A percentile compares a stretch with the other conserved stretches of the same genome.
phyloP scores from a whole-genome alignment of 2,888 invertebrate genomes.

The Drosophila multiciliata region DNA sequence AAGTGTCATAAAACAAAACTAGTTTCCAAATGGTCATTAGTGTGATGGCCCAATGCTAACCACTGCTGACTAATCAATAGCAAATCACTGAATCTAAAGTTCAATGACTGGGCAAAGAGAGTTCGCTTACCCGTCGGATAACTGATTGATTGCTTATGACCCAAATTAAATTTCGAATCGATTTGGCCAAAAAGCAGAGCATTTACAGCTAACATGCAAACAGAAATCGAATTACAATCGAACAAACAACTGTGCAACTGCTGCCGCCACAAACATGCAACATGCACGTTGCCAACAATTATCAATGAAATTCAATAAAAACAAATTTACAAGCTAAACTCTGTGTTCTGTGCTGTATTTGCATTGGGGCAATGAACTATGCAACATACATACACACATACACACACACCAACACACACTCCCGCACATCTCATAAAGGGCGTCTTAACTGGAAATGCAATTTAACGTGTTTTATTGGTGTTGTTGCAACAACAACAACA shows the following conservation, averaged over 20 bases:
- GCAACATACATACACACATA: not conserved
- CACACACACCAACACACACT: not conserved
- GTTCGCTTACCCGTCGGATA: slow-evolving; percentile 54
- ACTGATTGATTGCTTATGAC: slow-evolving; percentile 71
- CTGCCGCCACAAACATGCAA: slow-evolving; percentile 34
- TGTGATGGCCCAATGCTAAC: not conserved
- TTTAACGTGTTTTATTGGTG: slow-evolving; percentile 54
- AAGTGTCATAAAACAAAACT: slow-evolving; percentile 33
- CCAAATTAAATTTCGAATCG: slow-evolving; percentile 69
- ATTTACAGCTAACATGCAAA: slow-evolving; percentile 64
- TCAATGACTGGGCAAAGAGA: slow-evolving; percentile 65
- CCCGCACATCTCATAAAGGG: slow-evolving; percentile 16
- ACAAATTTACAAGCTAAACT: slow-evolving; percentile 24
- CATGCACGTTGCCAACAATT: slow-evolving; percentile 70
- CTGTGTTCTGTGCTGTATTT: slow-evolving; percentile 24
- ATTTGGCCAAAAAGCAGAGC: slow-evolving; percentile 54
- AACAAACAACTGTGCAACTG: slow-evolving; percentile 37
- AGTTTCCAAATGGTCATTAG: slow-evolving; percentile 37
- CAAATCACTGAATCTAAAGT: slow-evolving; percentile 50
- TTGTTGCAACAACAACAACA: slow-evolving; percentile 23
- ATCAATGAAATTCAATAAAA: slow-evolving; percentile 71
- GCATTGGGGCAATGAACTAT: slow-evolving; percentile 43
- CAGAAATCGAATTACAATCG: slow-evolving; percentile 51
- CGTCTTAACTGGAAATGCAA: slow-evolving; percentile 34
- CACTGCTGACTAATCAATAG: slow-evolving; percentile 49